phyloP scores from a whole-genome alignment of 64 coral and sea anemone genomes.

The Pocillopora verrucosa region DNA sequence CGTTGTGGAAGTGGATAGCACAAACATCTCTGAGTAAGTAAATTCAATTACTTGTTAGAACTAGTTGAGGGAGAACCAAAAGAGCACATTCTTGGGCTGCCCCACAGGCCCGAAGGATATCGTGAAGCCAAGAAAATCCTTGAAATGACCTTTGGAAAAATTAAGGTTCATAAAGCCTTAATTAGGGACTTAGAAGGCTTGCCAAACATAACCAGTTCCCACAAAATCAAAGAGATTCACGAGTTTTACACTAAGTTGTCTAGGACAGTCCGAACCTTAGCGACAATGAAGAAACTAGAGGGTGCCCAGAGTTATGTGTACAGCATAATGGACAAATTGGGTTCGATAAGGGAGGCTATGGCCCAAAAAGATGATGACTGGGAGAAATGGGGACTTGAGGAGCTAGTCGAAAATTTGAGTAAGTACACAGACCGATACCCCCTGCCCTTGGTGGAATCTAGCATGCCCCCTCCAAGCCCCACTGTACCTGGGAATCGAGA shows the following conservation, averaged over 20 bases:
- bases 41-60: constrained; percentile 66
- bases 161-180: constrained; percentile 50
- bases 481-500: background rate
- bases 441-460: constrained; percentile 21
- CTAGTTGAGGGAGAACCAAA: constrained; percentile 37
- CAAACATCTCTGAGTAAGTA: constrained; percentile 67
- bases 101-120: constrained; percentile 26
- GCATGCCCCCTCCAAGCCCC: background rate
- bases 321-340: constrained; percentile 58
- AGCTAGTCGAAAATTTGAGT: constrained; percentile 39
- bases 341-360: constrained; percentile 35
- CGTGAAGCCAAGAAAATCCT: constrained; percentile 55
- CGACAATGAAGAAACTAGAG: no score
- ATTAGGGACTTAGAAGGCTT: constrained; percentile 33
- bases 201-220: no score
- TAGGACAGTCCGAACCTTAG: no score
- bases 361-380: constrained; percentile 67
- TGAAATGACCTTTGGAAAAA: constrained; percentile 52
- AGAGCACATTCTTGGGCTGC: constrained; percentile 15
- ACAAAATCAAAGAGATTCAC: no score
- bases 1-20: constrained; percentile 61
- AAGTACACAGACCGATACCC: constrained; percentile 66
- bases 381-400: constrained; percentile 63
- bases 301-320: no score
- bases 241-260: no score